Percentiles rank a stretch among this genome's conserved stretches.
Evolutionary conservation across 2,797 vertebrate species (phyloP).

Genomic region (Xenentodon cancila): DNA sequence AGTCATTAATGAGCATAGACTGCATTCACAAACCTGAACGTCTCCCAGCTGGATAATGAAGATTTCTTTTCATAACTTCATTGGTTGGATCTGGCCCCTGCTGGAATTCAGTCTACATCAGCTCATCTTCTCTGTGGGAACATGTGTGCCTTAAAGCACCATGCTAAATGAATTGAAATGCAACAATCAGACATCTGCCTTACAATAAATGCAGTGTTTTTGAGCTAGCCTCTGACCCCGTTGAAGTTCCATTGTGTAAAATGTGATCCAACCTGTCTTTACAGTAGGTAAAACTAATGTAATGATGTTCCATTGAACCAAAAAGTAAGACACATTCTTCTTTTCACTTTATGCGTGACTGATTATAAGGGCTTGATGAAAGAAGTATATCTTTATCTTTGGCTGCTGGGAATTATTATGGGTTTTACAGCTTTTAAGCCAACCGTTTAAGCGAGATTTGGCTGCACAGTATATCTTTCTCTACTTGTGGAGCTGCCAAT

Average conservation of each 20-base stretch:
- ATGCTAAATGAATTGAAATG: background rate
- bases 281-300: constrained; percentile 12
- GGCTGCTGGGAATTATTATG: constrained; percentile 23
- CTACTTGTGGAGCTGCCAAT: constrained; percentile 7
- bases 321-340: background rate
- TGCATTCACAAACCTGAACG: constrained; percentile 5
- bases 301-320: constrained; percentile 11
- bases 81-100: constrained; percentile 5
- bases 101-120: background rate
- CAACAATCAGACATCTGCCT: constrained; percentile 9
- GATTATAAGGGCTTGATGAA: constrained; percentile 33
- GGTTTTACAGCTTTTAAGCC: constrained; percentile 22
- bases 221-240: constrained; percentile 2
- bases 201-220: background rate
- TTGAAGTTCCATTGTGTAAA: constrained; percentile 18
- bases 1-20: constrained; percentile 1
- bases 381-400: constrained; percentile 37
- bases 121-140: background rate
- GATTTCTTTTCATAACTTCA: background rate
- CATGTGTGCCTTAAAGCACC: background rate
- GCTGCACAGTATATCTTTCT: background rate
- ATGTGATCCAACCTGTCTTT: constrained; percentile 9
- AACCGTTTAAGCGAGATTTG: constrained; percentile 33
- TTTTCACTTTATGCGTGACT: constrained; percentile 10
- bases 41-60: background rate